These are phyloP conservation scores for Corythoichthys intestinalis DNA, from an alignment of 2,113 vertebrate species.

Conservation along the genomic window DNA sequence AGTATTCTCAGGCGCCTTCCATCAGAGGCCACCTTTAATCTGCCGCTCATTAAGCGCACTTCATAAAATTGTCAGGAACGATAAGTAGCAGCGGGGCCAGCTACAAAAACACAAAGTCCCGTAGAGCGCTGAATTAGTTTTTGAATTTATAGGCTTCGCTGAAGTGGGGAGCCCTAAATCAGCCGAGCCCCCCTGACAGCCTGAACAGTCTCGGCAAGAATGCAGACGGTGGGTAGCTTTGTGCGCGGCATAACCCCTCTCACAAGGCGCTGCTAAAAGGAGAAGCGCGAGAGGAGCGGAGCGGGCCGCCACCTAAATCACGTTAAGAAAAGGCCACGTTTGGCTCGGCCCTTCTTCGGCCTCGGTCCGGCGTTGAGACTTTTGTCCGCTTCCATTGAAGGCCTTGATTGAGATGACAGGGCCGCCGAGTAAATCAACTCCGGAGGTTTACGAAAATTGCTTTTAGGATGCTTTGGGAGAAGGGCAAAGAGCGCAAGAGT, in stretches of 20 bases:
- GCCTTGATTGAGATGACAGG: conserved; percentile 92
- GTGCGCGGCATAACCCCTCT: conserved; percentile 82
- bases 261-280: conserved; percentile 78
- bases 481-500: conserved; percentile 53
- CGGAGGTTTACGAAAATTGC: conserved; percentile 80
- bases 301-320: conserved; percentile 93
- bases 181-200: conserved; percentile 87
- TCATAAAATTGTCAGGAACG: conserved; percentile 94
- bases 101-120: conserved; percentile 86
- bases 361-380: conserved; percentile 80
- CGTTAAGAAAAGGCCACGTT: conserved; percentile 86
- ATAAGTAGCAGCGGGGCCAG: conserved; percentile 84
- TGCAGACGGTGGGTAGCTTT: conserved; percentile 82
- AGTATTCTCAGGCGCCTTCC: conserved; percentile 55
- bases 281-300: conserved; percentile 79
- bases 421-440: conserved; percentile 86
- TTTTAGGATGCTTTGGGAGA: conserved; percentile 71
- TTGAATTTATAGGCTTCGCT: conserved; percentile 89
- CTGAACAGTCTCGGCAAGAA: conserved; percentile 81
- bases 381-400: conserved; percentile 88
- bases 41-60: conserved; percentile 97
- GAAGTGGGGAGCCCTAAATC: conserved; percentile 88
- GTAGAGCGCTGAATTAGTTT: conserved; percentile 88
- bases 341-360: conserved; percentile 85
- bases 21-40: conserved; percentile 84